These are phyloP conservation scores for Anas acuta DNA, from an alignment of 2,797 vertebrate genomes.

Conservation along the genomic window DNA sequence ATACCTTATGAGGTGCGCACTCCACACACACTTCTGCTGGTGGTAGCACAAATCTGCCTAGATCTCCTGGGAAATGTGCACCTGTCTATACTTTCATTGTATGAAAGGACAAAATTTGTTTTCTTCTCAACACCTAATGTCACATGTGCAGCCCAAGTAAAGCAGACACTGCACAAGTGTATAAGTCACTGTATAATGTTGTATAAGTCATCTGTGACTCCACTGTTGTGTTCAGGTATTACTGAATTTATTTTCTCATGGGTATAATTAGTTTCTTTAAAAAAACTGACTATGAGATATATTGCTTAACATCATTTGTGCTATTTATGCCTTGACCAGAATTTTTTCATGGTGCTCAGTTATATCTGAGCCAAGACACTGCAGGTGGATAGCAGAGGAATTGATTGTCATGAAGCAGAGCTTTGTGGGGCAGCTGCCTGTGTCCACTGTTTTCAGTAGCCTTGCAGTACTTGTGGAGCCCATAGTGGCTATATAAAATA, in stretches of 20 bases:
- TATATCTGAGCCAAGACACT: neutral
- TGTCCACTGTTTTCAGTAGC: neutral
- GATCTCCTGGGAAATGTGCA: neutral
- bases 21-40: neutral
- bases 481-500: neutral
- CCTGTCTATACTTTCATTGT: neutral
- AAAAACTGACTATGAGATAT: neutral
- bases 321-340: neutral
- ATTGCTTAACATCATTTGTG: neutral
- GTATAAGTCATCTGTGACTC: neutral
- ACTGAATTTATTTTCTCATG: neutral
- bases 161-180: neutral
- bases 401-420: neutral
- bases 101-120: neutral
- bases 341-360: neutral
- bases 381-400: neutral
- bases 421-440: neutral
- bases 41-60: neutral
- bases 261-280: neutral
- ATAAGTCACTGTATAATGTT: neutral
- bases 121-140: neutral
- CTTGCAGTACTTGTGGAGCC: neutral
- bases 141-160: neutral
- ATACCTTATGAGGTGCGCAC: fast-evolving
- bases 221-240: neutral